Evolutionary conservation across 2,888 invertebrate genomes (phyloP), one percentile per base, ranked within the genome.

Genomic region (Tanytarsus gracilentus): DNA sequence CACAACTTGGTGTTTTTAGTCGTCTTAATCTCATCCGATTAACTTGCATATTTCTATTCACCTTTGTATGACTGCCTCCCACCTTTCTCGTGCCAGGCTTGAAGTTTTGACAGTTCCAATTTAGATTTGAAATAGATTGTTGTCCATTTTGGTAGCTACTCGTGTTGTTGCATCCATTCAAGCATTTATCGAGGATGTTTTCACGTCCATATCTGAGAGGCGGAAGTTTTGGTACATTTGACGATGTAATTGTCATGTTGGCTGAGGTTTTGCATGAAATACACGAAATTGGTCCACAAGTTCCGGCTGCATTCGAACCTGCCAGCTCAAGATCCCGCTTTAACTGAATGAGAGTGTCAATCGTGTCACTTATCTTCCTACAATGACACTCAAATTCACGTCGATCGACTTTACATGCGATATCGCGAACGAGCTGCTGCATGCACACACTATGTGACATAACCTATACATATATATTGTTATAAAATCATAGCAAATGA

Each of bases 351-450:
- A 53, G n/a, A 11, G 9, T 5, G 3, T 53, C 53, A 33, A 53
- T 36, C 6, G 36, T 53, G 18, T 53, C 53, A 36, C 11, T 53
- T 1, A 53, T 3, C 23, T 53, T 14, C 6, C 21, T 33, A 36
- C 36, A 29, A 39, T 29, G 39, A 3, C 33, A 23, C 7, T 53
- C 36, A 53, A 53, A 53, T 23, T 53, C 53, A 8, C 53, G 39
- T 6, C 53, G 36, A 33, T 53, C 53, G 2, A 36, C 5, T 11
- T 53, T 53, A 6, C 4, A 21, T 6, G 25, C 6, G 1, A 53
- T 5, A 39, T 53, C 53, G 4, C 33, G 11, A 2, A 36, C 14
- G 9, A 53, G n/a, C 14, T 53, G 36, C 4, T 33, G 33, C 30
- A 53, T 16, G 4, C 53, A 53, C 11, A 23, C 18, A 7, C 25